Evolutionary conservation across 2,113 vertebrate genomes (phyloP), one percentile per base, ranked within the genome.

Genomic region (Bufo bufo): DNA sequence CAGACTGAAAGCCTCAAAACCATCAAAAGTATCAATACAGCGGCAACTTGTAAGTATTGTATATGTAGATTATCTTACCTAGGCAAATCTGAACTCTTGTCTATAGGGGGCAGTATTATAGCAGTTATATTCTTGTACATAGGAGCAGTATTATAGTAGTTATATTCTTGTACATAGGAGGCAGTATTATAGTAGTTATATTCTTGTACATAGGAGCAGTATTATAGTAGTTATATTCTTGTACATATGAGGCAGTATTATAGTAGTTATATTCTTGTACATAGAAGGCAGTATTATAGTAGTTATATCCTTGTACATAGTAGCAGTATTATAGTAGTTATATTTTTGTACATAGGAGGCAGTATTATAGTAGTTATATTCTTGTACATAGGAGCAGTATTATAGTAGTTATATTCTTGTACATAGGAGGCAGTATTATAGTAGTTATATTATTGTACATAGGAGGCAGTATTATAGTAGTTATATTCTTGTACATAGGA

Each of bases 351-450:
- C 66, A 71, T 71, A 71, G 66, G 23, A 6, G 66, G 66, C 66
- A 71, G 66, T 71, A 71, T 43, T 72, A 72, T 72, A 72, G 43
- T 72, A 45, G 71, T 74, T 47, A 74, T 49, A 74, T 47, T 47
- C 71, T 74, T 71, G 66, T 43, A 71, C 66, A 71, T 71, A 71
- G 66, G 66, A 4, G 66, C 66, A 33, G 66, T 43, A 71, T 71
- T 71, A 71, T 71, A 71, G 66, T 43, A 71, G 66, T 43, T 71
- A 71, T 71, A 71, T 71, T 71, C 23, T 13, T 71, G n/a, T 43
- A 71, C 66, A 71, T 71, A 71, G 66, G 66, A 4, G 66, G 66
- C 23, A 71, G 66, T 71, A 71, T 71, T 71, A 71, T 71, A 71
- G 66, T 71, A 71, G 66, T 71, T 71, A 71, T 33, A 71, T 71